Evolutionary conservation across 2,113 vertebrate species (phyloP), one percentile per base, ranked within the genome.

Genomic region (Eolophus roseicapilla): DNA sequence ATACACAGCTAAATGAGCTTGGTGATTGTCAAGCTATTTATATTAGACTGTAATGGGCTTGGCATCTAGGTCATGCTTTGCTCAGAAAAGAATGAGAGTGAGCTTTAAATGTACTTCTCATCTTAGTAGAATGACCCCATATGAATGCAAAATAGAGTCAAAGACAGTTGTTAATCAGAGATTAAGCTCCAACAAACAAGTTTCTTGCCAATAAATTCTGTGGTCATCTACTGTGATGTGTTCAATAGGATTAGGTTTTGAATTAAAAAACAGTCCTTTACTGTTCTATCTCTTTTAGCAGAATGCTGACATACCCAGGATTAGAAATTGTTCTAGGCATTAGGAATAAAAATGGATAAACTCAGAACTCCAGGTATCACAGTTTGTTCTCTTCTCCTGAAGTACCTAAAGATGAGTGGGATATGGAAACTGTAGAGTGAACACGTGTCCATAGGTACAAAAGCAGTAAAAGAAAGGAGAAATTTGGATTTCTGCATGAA

Each of bases 181-280:
- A 97, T 97, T 96, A 97, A 96, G 89, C 86, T 96, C 80, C 80
- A 91, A 96, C 94, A 97, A 97, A 96, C 96, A 97, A 93, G 76
- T 65, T 65, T 73, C 92, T 96, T 97, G 93, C 97, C 97, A 98
- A 97, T 97, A 97, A 92, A 96, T 97, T 96, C 95, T 88, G 87
- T 97, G 94, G 71, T 85, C 89, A 96, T 93, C 82, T 93, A 88
- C 63, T 84, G 47, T 77, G 90, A 94, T 95, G 83, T 92, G 80
- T 88, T 97, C 88, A 94, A 81, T 83, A 93, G 73, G 46, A 95
- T 88, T 69, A 91, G 47, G 94, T 85, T 97, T 82, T 79, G 82
- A 97, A 97, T 98, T 97, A 96, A 97, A 97, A 94, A 8, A 1
- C 73, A 70, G 63, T 41, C 71, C 52, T 90, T 96, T 96, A 85